These are phyloP conservation scores for Paracentrotus lividus DNA, from an alignment of 53 echinoderm and acorn worm species.

Conservation along the genomic window DNA sequence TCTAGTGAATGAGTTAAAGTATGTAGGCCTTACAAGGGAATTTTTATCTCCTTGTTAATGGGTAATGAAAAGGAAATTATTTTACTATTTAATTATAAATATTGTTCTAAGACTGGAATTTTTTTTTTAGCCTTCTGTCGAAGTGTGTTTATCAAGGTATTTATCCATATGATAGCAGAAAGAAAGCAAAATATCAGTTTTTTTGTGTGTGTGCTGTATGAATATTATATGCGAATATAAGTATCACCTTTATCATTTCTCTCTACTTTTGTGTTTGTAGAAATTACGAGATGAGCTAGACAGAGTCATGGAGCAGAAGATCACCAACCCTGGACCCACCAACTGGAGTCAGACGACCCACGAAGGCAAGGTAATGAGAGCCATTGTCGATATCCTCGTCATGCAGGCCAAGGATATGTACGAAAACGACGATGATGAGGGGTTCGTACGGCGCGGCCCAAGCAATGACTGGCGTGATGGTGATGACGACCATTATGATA, in stretches of 20 bases:
- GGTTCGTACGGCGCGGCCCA: neutral
- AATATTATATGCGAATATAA: too few relatives aligned
- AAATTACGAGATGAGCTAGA: constrained; percentile 90
- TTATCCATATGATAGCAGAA: too few relatives aligned
- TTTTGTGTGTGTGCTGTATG: too few relatives aligned
- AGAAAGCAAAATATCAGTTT: too few relatives aligned
- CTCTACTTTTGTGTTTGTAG: constrained; percentile 58
- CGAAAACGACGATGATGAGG: constrained; percentile 37
- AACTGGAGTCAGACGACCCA: constrained; percentile 81
- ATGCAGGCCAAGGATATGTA: constrained; percentile 44
- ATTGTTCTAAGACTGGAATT: too few relatives aligned
- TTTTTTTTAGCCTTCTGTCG: too few relatives aligned
- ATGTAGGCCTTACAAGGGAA: too few relatives aligned
- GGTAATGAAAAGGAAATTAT: too few relatives aligned
- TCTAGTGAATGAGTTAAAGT: too few relatives aligned
- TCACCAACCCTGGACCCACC: constrained; percentile 90
- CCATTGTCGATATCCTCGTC: constrained; percentile 87
- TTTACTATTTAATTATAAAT: too few relatives aligned
- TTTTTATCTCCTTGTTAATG: too few relatives aligned
- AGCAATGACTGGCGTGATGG: neutral
- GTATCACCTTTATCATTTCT: neutral
- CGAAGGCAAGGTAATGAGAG: constrained; percentile 94
- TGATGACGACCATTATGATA: constrained; percentile 46
- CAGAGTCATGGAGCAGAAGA: constrained; percentile 87
- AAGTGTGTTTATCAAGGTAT: too few relatives aligned